Evolutionary conservation across 2,113 vertebrate genomes (phyloP), one percentile per base, ranked within the genome.

Genomic region (Mirounga angustirostris): DNA sequence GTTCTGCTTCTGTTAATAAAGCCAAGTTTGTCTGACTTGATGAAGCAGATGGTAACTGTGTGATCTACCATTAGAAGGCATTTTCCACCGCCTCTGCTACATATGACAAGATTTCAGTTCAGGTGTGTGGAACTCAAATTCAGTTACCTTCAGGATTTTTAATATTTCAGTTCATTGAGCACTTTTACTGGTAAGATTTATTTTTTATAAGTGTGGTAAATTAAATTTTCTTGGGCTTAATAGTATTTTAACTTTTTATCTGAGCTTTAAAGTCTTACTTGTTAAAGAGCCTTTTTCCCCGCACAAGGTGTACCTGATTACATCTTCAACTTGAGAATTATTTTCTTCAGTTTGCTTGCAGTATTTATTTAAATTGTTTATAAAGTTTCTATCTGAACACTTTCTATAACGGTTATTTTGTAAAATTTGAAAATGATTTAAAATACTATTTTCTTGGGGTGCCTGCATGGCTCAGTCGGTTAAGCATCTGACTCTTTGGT

Each of bases 81-180:
- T 98, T 97, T 98, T 94, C 97, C 2, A 30, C 61, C 84, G 28
- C 97, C 93, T 98, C 94, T 97, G 96, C 71, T 93, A 61, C 81
- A 92, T 65, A 78, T 80, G 96, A 46, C 89, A 94, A 63, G 52
- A 59, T 93, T 97, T 97, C 81, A 69, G 5, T 82, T 97, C 79
- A 89, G 89, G 73, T 90, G 54, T 58, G 18, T 73, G 59, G 67
- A 81, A 84, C 43, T 88, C 58, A 73, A 63, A 85, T 93, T 24
- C 58, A 71, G 1, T 74, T 86, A 83, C 52, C 24, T 92, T 96
- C 46, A 79, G 87, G 80, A 76, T 63, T 95, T 90, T 93, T 89
- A 89, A 90, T 89, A 73, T 84, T 52, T 59, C 7, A 94, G 21
- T 91, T 96, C 89, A 67, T 65, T 82, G 92, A 79, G 10, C n/a